A percentile compares a stretch with the other conserved stretches of the same genome.
These are phyloP conservation scores for Parnassius orleans DNA, from an alignment of 2,888 invertebrate species.

Conservation along the genomic window DNA sequence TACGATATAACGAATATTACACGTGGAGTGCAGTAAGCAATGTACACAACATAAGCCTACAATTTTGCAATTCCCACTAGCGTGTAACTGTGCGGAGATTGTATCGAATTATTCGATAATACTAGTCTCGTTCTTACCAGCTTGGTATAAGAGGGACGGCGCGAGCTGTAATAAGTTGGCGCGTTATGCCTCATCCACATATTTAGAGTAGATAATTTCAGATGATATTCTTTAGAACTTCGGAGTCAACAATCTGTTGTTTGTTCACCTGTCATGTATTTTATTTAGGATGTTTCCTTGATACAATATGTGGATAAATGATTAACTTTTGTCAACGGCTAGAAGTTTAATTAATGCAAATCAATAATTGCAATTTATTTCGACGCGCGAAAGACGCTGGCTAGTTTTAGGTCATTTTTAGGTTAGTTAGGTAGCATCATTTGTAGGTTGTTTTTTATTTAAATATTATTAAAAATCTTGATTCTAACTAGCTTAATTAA, in stretches of 20 bases:
- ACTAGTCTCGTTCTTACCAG: slow-evolving; percentile 37
- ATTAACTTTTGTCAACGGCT: too few relatives aligned
- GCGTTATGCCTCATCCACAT: slow-evolving; percentile 23
- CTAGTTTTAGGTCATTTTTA: too few relatives aligned
- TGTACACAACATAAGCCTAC: slow-evolving; percentile 28
- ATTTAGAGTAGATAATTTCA: slow-evolving; percentile 27
- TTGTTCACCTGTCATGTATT: slow-evolving; percentile 11
- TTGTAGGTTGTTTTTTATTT: too few relatives aligned
- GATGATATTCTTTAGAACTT: slow-evolving; percentile 23
- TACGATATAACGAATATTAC: slow-evolving; percentile 16
- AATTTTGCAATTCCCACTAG: slow-evolving; percentile 30
- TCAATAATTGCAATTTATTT: too few relatives aligned
- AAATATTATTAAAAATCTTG: too few relatives aligned
- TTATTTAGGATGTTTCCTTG: slow-evolving; percentile 17
- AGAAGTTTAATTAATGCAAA: too few relatives aligned
- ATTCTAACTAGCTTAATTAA: too few relatives aligned
- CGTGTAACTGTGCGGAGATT: slow-evolving; percentile 28
- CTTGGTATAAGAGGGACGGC: slow-evolving; percentile 41
- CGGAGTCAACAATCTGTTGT: slow-evolving; percentile 22
- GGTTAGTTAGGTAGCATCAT: too few relatives aligned
- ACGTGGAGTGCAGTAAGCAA: slow-evolving; percentile 25
- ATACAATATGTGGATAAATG: too few relatives aligned
- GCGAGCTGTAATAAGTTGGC: slow-evolving; percentile 30
- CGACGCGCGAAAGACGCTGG: too few relatives aligned
- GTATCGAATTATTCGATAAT: slow-evolving; percentile 33